Percentiles rank a stretch among this genome's conserved stretches.
Evolutionary conservation across 2,113 vertebrate genomes (phyloP).

Genomic region (Abramis brama): DNA sequence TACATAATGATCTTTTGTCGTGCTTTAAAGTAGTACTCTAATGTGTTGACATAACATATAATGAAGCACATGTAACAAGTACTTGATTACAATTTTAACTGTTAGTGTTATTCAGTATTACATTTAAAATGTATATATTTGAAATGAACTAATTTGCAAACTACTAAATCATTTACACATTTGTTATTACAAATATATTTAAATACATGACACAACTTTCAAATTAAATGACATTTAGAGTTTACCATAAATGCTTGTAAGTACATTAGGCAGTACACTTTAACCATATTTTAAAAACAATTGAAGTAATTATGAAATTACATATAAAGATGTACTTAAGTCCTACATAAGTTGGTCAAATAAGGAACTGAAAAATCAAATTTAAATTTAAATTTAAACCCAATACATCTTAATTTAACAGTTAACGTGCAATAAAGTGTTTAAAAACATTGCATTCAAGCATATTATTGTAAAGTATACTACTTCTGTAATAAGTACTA

Average conservation of each 20-base stretch:
- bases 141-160: too few species aligned
- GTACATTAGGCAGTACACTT: not conserved
- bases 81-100: not conserved
- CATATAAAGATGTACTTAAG: not conserved
- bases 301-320: not conserved
- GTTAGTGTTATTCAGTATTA: too few species aligned
- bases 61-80: not conserved
- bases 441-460: not conserved
- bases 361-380: not conserved
- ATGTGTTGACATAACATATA: not conserved
- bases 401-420: not conserved
- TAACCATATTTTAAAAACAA: not conserved
- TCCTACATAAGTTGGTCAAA: not conserved
- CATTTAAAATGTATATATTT: too few species aligned
- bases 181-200: not conserved
- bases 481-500: not conserved
- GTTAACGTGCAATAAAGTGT: not conserved
- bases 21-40: not conserved
- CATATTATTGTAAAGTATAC: not conserved
- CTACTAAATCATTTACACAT: not conserved
- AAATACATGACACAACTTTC: not conserved
- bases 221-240: not conserved
- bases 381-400: not conserved
- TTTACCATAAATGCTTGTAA: not conserved
- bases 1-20: not conserved